A percentile compares a stretch with the other conserved stretches of the same genome.
phyloP scores from a whole-genome alignment of 2,888 invertebrate species.

The Caenorhabditis sinica region DNA sequence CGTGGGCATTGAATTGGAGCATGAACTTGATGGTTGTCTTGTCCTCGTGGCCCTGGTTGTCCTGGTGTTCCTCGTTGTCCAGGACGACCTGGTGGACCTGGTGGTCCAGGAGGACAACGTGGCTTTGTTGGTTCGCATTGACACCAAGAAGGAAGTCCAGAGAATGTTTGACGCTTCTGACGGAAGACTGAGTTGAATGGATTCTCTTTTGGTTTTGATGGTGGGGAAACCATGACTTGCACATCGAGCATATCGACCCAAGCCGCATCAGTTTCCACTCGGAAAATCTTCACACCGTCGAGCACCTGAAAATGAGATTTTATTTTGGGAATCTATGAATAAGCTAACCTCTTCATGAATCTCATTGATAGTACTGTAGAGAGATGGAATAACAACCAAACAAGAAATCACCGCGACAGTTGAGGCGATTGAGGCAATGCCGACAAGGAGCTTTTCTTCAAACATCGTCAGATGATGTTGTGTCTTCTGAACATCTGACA shows the following conservation, averaged over 20 bases:
- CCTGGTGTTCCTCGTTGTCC: conserved; percentile 72
- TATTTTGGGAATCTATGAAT: too few relatives aligned
- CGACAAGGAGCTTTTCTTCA: conserved; percentile 76
- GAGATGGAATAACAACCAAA: conserved; percentile 79
- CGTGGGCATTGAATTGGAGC: conserved; percentile 73
- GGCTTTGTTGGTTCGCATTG: conserved; percentile 77
- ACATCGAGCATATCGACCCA: conserved; percentile 79
- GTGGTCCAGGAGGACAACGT: conserved; percentile 75
- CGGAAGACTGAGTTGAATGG: conserved; percentile 78
- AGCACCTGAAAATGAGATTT: conserved; percentile 64
- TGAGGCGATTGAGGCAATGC: conserved; percentile 71
- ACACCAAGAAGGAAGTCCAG: conserved; percentile 76
- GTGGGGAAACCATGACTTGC: conserved; percentile 80
- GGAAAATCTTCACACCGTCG: conserved; percentile 76
- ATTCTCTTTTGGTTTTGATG: conserved; percentile 75
- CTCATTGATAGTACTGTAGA: conserved; percentile 81
- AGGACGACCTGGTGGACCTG: conserved; percentile 76
- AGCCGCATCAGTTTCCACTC: conserved; percentile 76
- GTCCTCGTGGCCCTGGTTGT: conserved; percentile 72
- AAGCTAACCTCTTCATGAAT: conserved; percentile 69
- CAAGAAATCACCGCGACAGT: conserved; percentile 74
- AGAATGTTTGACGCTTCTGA: conserved; percentile 74
- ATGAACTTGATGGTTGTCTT: conserved; percentile 72
- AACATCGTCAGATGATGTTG: conserved; percentile 61
- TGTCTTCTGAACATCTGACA: conserved; percentile 41